A percentile compares a stretch with the other conserved stretches of the same genome.
These are phyloP conservation scores for Hassar affinis DNA, from an alignment of 2,113 vertebrate species.

Conservation along the genomic window DNA sequence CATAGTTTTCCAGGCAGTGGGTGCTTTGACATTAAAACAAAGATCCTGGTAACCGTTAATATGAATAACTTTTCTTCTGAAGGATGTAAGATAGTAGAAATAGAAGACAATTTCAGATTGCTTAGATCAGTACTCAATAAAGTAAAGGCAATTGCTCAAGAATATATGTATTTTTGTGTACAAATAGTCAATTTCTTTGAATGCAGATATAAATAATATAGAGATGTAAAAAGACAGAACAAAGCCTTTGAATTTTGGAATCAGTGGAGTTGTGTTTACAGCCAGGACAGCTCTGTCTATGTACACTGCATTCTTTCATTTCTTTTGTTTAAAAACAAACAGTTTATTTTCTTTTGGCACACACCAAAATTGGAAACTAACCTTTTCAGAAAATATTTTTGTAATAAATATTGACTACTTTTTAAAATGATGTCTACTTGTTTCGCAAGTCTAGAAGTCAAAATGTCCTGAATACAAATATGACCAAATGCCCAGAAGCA, in stretches of 20 bases:
- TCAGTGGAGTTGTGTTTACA: background rate
- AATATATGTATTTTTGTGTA: background rate
- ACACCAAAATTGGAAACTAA: too few relatives aligned
- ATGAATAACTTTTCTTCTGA: background rate
- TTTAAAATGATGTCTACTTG: background rate
- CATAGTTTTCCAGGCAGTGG: background rate
- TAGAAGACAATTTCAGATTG: background rate
- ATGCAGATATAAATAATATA: too few relatives aligned
- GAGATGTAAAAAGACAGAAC: background rate
- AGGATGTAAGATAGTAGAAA: background rate
- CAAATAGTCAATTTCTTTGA: background rate
- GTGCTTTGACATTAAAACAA: background rate
- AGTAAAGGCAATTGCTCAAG: background rate
- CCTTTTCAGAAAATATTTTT: too few relatives aligned
- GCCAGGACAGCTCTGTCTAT: background rate
- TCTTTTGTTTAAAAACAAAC: background rate
- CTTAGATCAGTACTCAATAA: background rate
- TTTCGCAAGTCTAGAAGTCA: background rate
- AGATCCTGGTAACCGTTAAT: background rate
- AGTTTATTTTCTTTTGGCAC: background rate
- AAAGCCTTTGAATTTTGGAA: background rate
- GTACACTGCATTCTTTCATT: background rate
- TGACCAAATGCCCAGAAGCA: background rate
- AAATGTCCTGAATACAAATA: background rate
- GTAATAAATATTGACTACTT: background rate